These are phyloP conservation scores for Megalonaias nervosa DNA, from an alignment of 1,140 invertebrate genomes.

Conservation along the genomic window DNA sequence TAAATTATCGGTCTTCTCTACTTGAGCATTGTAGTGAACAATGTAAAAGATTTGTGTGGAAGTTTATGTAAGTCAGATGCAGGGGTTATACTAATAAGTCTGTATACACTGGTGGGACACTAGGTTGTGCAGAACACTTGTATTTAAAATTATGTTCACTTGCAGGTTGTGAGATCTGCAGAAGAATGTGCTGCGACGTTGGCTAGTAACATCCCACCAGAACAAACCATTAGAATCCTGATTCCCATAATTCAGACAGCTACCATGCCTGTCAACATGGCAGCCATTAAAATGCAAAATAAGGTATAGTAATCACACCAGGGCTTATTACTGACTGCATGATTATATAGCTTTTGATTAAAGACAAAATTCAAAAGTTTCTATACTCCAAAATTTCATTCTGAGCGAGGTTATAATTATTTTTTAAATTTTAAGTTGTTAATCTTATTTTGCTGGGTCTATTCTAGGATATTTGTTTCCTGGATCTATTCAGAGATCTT, in stretches of 20 bases:
- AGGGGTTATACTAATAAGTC: too few species aligned
- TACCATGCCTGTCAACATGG: constrained; percentile 88
- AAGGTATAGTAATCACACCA: constrained; percentile 74
- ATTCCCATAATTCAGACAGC: constrained; percentile 89
- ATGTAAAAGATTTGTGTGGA: too few species aligned
- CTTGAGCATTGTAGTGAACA: too few species aligned
- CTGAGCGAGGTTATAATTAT: neutral
- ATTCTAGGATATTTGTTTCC: too few species aligned
- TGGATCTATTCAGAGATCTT: too few species aligned
- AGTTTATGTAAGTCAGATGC: too few species aligned
- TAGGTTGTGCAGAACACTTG: too few species aligned
- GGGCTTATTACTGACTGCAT: too few species aligned
- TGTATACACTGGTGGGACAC: too few species aligned
- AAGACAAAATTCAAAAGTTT: too few species aligned
- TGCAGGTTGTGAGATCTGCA: constrained; percentile 75
- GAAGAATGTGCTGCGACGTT: constrained; percentile 81
- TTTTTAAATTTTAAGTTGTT: neutral
- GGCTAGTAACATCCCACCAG: constrained; percentile 80
- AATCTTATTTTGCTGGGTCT: neutral
- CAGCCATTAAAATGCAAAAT: constrained; percentile 93
- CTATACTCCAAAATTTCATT: neutral
- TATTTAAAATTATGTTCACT: neutral
- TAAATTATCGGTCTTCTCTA: too few species aligned
- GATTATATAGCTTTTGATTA: too few species aligned
- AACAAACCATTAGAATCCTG: constrained; percentile 79